Evolutionary conservation across 2,113 vertebrate genomes (phyloP), one percentile per base, ranked within the genome.

Genomic region (Synodontis membranacea): DNA sequence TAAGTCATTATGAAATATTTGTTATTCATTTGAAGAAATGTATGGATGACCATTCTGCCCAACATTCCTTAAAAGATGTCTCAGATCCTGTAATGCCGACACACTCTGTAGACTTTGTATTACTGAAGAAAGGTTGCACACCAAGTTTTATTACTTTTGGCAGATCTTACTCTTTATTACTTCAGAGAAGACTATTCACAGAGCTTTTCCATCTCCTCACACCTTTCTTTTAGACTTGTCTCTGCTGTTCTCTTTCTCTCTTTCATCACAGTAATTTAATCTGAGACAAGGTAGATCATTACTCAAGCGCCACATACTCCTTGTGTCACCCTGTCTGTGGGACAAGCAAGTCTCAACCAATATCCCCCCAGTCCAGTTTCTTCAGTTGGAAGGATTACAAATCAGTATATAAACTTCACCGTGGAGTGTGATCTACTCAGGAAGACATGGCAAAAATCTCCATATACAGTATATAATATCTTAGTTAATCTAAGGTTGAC

Each of bases 231-330:
- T 17, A 19, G 25, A n/a, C 11, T 76, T 9, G 10, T 62, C 42
- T 76, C 68, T 74, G 54, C 39, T 54, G 64, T 66, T 80, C 58
- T 66, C 39, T 64, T 58, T 85, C 75, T 31, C 28, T 44, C 70
- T 44, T 44, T 28, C 70, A 64, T 62, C 84, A 64, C 42, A 62
- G 56, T 34, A 42, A 64, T 78, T 62, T 44, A 85, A 85, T 78
- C 72, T 17, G n/a, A 78, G 56, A 64, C 72, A 28, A 9, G 54
- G n/a, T 39, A 48, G 37, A 48, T 46, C 83, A 85, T 85, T 78
- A 85, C 72, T 80, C 60, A 85, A 78, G 44, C 4, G 9, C 60
- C 58, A 66, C 58, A 62, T 80, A 46, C 75, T 85, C 74, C 44
- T 76, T 46, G 54, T 76, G 54, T 75, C 68, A 84, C 28, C 11